These are phyloP conservation scores for Centropus unirufus DNA, from an alignment of 2,113 vertebrate species.

Conservation along the genomic window DNA sequence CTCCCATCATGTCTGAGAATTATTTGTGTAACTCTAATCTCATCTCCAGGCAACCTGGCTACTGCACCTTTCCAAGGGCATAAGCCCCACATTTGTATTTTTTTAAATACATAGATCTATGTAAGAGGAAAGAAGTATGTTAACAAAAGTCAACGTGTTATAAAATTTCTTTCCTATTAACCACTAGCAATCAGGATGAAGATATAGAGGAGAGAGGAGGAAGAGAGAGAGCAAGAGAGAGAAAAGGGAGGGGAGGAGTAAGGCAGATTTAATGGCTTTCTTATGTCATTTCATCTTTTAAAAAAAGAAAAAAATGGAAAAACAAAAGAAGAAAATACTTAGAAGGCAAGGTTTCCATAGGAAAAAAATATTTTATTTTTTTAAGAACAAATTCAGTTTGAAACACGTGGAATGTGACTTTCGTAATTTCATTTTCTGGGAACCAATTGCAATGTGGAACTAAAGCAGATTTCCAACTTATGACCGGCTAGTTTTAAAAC, in stretches of 20 bases:
- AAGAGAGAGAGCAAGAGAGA: accelerated
- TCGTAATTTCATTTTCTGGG: constrained; percentile 83
- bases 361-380: constrained; percentile 99
- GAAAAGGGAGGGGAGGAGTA: neutral
- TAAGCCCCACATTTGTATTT: neutral
- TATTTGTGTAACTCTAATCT: neutral
- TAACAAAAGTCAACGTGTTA: neutral
- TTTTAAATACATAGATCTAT: neutral
- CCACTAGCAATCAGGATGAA: neutral
- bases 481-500: constrained; percentile 83
- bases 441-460: constrained; percentile 85
- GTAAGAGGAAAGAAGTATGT: neutral
- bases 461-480: constrained; percentile 85
- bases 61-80: neutral
- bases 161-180: neutral
- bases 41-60: neutral
- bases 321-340: constrained; percentile 68
- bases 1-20: neutral
- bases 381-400: constrained; percentile 98
- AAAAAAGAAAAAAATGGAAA: neutral
- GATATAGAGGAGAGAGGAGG: neutral
- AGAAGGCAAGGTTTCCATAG: constrained; percentile 89
- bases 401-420: constrained; percentile 98
- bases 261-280: neutral
- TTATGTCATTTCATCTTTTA: neutral